Evolutionary conservation across 2,888 invertebrate genomes (phyloP).

Genomic region (Onthophagus sagittarius): DNA sequence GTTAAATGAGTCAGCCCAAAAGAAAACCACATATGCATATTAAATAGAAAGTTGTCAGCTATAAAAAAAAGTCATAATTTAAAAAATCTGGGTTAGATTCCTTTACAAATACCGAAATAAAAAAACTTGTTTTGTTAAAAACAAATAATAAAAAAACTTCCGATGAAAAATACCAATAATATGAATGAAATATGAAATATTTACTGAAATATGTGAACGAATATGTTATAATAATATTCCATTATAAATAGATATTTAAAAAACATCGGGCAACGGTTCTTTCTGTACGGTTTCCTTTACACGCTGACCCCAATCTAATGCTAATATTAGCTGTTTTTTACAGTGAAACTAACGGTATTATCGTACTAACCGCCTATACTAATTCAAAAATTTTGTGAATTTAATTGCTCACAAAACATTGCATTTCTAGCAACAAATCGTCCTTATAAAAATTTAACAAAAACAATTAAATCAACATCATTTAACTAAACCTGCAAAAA

Average conservation of each 20-base stretch:
- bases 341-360: neutral
- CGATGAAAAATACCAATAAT: neutral
- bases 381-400: neutral
- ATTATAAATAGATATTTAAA: neutral
- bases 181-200: neutral
- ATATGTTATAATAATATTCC: neutral
- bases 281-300: neutral
- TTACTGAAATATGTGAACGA: neutral
- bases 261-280: neutral
- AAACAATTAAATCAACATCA: too few species aligned
- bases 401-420: too few species aligned
- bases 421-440: too few species aligned
- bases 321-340: neutral
- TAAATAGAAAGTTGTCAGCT: neutral
- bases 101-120: neutral
- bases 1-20: neutral
- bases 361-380: neutral
- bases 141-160: neutral
- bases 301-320: neutral
- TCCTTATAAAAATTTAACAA: too few species aligned
- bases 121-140: neutral
- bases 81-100: neutral
- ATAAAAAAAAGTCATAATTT: neutral
- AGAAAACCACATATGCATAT: neutral
- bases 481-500: neutral